Evolutionary conservation across 1,140 invertebrate genomes (phyloP).

Genomic region (Kradibia gibbosae): DNA sequence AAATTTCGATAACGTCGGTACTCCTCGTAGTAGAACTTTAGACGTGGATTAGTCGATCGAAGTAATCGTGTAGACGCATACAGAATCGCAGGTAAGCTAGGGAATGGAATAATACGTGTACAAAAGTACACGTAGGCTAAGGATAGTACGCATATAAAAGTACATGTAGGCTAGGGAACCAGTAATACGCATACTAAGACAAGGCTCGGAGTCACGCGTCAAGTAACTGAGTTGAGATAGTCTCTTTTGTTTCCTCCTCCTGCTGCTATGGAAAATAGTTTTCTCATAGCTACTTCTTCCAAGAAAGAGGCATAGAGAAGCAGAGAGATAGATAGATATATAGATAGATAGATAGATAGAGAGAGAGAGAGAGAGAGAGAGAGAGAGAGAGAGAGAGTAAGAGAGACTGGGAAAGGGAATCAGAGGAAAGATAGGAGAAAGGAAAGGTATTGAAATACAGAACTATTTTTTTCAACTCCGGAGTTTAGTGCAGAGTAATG

Average conservation of each 20-base stretch:
- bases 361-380: background rate
- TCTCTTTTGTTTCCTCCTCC: background rate
- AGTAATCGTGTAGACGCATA: background rate
- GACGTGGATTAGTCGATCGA: background rate
- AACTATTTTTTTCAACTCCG: background rate
- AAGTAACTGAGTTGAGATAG: background rate
- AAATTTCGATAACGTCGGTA: no score
- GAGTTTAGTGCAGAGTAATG: constrained; percentile 8
- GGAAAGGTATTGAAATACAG: background rate
- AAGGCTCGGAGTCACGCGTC: constrained; percentile 4
- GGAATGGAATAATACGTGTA: background rate
- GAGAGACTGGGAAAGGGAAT: background rate
- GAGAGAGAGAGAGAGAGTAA: background rate
- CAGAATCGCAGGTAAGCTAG: background rate
- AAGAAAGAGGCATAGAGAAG: background rate
- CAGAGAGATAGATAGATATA: background rate
- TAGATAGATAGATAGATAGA: background rate
- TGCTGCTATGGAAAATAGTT: background rate
- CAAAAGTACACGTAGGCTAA: background rate
- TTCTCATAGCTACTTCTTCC: background rate
- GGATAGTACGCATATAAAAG: background rate
- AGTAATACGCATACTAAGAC: background rate
- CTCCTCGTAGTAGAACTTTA: no score
- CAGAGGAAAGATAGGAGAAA: background rate
- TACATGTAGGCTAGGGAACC: background rate